phyloP scores from a whole-genome alignment of 2,888 invertebrate genomes.

The Pachydiplax longipennis region DNA sequence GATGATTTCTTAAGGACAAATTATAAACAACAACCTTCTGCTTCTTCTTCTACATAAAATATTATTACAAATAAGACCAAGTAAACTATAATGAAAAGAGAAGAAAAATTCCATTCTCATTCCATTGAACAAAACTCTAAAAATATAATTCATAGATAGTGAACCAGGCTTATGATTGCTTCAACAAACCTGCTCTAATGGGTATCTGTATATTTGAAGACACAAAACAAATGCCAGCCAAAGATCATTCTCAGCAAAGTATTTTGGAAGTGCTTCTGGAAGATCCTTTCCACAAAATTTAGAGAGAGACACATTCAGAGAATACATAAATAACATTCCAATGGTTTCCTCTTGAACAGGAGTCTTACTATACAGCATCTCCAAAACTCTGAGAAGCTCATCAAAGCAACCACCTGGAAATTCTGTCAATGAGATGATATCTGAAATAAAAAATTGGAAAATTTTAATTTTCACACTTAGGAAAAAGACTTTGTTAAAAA shows the following conservation, averaged over 20 bases:
- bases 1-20: too few relatives aligned
- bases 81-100: too few relatives aligned
- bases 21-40: not conserved
- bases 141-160: too few relatives aligned
- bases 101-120: not conserved
- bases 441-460: not conserved
- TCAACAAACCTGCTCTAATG: constrained; percentile 64
- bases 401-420: not conserved
- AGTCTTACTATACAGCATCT: not conserved
- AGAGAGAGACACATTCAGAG: constrained; percentile 69
- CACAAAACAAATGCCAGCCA: constrained; percentile 77
- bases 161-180: not conserved
- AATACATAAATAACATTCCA: constrained; percentile 51
- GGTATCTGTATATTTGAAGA: constrained; percentile 74
- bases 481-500: too few relatives aligned
- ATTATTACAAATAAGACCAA: too few relatives aligned
- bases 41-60: too few relatives aligned
- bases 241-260: constrained; percentile 68
- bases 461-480: too few relatives aligned
- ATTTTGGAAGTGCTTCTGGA: constrained; percentile 67
- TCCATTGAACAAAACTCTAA: too few relatives aligned
- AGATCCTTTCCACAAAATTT: constrained; percentile 65
- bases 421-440: not conserved
- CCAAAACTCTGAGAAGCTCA: not conserved
- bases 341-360: not conserved